Percentiles rank a stretch among this genome's conserved stretches.
These are phyloP conservation scores for Andrena bicolor DNA, from an alignment of 2,888 invertebrate genomes.

Conservation along the genomic window DNA sequence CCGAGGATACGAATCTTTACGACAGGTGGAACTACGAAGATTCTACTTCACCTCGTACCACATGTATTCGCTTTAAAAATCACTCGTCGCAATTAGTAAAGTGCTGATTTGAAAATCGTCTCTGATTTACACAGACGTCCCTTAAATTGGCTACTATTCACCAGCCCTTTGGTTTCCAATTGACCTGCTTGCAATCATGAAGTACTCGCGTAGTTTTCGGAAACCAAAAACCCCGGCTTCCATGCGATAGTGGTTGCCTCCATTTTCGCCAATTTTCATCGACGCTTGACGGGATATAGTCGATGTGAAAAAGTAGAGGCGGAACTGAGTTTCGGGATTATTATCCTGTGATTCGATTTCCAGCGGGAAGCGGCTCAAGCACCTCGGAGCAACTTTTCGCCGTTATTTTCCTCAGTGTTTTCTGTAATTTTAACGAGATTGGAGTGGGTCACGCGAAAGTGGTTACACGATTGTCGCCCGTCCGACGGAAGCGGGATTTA, in stretches of 20 bases:
- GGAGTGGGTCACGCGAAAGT: not conserved
- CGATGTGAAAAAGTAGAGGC: constrained; percentile 11
- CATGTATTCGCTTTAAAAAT: not conserved
- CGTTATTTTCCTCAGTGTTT: constrained; percentile 10
- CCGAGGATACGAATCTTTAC: not conserved
- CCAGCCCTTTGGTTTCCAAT: too few species aligned
- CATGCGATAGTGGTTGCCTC: not conserved
- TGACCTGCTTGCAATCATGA: too few species aligned
- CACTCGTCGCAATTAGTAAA: too few species aligned
- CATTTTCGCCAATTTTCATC: constrained; percentile 1
- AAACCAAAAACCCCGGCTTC: not conserved
- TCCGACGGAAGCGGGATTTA: not conserved
- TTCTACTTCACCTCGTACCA: not conserved
- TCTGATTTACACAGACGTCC: too few species aligned
- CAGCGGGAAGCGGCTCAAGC: constrained; percentile 20
- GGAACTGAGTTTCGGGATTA: constrained; percentile 51
- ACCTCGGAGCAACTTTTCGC: constrained; percentile 25
- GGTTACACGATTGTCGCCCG: constrained; percentile 8
- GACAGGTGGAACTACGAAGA: not conserved
- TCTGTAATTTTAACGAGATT: constrained; percentile 21
- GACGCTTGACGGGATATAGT: not conserved
- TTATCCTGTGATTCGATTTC: constrained; percentile 57
- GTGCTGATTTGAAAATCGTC: too few species aligned
- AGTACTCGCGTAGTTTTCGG: not conserved
- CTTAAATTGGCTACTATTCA: too few species aligned